These are phyloP conservation scores for Anthoscopus minutus DNA, from an alignment of 2,113 vertebrate species.

Conservation along the genomic window DNA sequence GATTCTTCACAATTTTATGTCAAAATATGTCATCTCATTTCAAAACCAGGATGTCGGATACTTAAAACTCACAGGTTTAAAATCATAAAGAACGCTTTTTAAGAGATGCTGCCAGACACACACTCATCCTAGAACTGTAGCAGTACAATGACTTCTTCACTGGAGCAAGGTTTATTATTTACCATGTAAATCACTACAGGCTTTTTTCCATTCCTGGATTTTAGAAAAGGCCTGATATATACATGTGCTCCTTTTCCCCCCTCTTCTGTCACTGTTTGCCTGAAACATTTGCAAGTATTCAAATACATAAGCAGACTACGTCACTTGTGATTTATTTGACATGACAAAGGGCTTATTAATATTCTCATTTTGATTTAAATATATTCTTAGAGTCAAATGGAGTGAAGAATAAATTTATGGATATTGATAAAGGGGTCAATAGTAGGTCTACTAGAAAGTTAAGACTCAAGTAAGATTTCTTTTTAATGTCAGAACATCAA, in stretches of 20 bases:
- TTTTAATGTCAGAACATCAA: neutral
- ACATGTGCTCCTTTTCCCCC: neutral
- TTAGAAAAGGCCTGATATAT: neutral
- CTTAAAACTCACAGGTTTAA: slow-evolving; percentile 18
- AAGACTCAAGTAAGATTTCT: neutral
- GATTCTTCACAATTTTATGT: slow-evolving; percentile 19
- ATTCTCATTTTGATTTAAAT: neutral
- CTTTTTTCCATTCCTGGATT: neutral
- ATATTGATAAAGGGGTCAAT: neutral
- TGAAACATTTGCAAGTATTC: neutral
- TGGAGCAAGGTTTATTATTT: neutral
- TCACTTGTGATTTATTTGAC: neutral
- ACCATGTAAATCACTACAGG: neutral
- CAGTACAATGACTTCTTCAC: neutral
- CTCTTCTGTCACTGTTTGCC: neutral
- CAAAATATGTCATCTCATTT: slow-evolving; percentile 44
- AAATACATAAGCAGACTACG: neutral
- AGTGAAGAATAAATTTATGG: neutral
- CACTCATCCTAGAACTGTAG: neutral
- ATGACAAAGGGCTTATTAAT: neutral
- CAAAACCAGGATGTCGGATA: neutral
- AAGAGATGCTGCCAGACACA: neutral
- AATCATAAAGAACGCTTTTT: neutral
- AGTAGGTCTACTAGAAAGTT: neutral
- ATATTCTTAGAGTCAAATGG: neutral